Percentiles rank a stretch among this genome's conserved stretches.
Evolutionary conservation across 1,140 invertebrate genomes (phyloP).

Genomic region (Saccostrea echinata): DNA sequence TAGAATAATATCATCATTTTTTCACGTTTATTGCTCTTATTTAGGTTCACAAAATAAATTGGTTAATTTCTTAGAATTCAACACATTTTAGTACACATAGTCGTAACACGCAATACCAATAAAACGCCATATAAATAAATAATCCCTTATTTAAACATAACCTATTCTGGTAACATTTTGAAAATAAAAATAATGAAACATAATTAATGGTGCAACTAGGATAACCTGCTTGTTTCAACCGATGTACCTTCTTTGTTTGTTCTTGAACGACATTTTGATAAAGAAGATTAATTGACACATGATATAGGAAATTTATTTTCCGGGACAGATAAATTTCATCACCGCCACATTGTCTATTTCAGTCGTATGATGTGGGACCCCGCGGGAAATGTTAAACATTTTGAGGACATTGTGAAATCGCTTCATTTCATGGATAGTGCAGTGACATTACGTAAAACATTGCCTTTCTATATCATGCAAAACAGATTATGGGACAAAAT

Average conservation of each 20-base stretch:
- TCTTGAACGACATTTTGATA: slow-evolving; percentile 3
- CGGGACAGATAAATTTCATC: background rate
- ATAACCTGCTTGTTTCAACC: background rate
- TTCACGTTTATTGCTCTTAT: too few relatives aligned
- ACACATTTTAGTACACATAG: too few relatives aligned
- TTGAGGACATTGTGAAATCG: background rate
- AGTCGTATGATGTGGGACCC: slow-evolving; percentile 2
- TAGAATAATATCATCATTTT: too few relatives aligned
- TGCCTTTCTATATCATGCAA: background rate
- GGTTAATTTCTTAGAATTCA: too few relatives aligned
- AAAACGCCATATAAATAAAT: too few relatives aligned
- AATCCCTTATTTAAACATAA: too few relatives aligned
- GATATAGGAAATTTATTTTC: slow-evolving; percentile 25
- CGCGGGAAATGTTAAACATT: slow-evolving; percentile 33
- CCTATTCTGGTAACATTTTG: background rate
- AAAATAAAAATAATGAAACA: background rate
- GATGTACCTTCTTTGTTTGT: background rate
- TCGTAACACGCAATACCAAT: too few relatives aligned
- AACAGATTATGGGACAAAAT: background rate
- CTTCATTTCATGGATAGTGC: background rate
- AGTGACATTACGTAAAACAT: background rate
- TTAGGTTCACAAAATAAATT: too few relatives aligned
- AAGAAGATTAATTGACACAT: slow-evolving; percentile 20
- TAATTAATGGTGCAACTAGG: background rate
- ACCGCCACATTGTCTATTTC: background rate